Percentiles rank a stretch among this genome's conserved stretches.
phyloP scores from a whole-genome alignment of 2,888 invertebrate genomes.

The Lasioglossum lativentre region DNA sequence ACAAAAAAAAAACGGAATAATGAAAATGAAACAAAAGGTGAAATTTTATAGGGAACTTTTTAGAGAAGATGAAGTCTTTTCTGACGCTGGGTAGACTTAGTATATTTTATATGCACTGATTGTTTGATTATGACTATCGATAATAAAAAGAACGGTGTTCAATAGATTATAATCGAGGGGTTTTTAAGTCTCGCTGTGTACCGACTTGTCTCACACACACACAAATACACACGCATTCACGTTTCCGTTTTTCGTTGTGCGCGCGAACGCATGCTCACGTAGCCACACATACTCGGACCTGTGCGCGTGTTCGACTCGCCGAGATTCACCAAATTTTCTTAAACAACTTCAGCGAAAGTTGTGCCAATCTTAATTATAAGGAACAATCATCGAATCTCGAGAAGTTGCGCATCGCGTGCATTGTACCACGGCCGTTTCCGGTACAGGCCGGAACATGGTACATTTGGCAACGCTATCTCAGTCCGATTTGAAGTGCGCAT shows the following conservation, averaged over 20 bases:
- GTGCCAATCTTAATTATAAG: neutral
- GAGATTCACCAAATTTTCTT: constrained; percentile 43
- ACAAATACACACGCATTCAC: constrained; percentile 28
- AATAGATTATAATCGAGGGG: constrained; percentile 81
- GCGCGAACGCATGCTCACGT: constrained; percentile 36
- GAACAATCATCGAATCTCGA: constrained; percentile 42
- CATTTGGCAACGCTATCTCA: too few relatives aligned
- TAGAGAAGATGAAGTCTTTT: constrained; percentile 81
- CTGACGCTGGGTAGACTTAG: constrained; percentile 85
- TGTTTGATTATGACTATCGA: constrained; percentile 84
- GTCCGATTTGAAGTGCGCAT: too few relatives aligned
- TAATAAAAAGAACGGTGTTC: constrained; percentile 84
- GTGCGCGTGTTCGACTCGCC: constrained; percentile 45
- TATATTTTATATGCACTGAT: constrained; percentile 85
- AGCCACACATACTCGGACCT: neutral
- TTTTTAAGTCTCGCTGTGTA: constrained; percentile 74
- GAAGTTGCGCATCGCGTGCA: constrained; percentile 28
- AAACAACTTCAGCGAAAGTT: neutral
- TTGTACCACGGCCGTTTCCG: constrained; percentile 19
- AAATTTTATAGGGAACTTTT: constrained; percentile 84
- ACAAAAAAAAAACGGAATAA: neutral
- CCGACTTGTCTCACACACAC: constrained; percentile 60
- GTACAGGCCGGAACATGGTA: too few relatives aligned
- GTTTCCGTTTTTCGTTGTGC: constrained; percentile 39
- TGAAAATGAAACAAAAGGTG: constrained; percentile 48